A percentile compares a stretch with the other conserved stretches of the same genome.
Evolutionary conservation across 2,888 invertebrate species (phyloP).

Genomic region (Fragum sueziense): DNA sequence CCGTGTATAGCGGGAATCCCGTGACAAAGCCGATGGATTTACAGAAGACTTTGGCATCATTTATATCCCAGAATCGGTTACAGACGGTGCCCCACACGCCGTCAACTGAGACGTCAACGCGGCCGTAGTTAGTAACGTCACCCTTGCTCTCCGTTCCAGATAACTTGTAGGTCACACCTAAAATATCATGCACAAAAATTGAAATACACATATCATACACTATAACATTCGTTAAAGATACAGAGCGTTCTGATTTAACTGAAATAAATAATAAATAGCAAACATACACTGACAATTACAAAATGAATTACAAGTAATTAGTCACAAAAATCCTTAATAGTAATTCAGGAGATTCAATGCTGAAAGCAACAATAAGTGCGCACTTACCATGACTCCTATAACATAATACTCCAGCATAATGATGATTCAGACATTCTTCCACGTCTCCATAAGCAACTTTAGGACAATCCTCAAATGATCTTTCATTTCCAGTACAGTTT

Average conservation of each 20-base stretch:
- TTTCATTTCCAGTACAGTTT: slow-evolving; percentile 71
- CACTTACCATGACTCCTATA: slow-evolving; percentile 69
- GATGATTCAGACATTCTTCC: slow-evolving; percentile 61
- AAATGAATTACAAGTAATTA: too few species aligned
- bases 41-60: slow-evolving; percentile 86
- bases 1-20: slow-evolving; percentile 64
- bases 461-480: slow-evolving; percentile 65
- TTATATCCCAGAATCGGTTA: slow-evolving; percentile 88
- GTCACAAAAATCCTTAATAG: too few species aligned
- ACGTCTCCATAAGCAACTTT: slow-evolving; percentile 67
- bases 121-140: slow-evolving; percentile 61
- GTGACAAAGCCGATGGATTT: slow-evolving; percentile 61
- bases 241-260: too few species aligned
- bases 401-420: slow-evolving; percentile 74
- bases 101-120: slow-evolving; percentile 87
- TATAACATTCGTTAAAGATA: too few species aligned
- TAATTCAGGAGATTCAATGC: too few species aligned
- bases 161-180: slow-evolving; percentile 71
- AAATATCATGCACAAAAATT: too few species aligned
- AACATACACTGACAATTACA: too few species aligned
- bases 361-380: too few species aligned
- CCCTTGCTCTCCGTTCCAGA: slow-evolving; percentile 46
- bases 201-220: too few species aligned
- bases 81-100: slow-evolving; percentile 89
- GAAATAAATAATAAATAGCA: too few species aligned